A percentile compares a stretch with the other conserved stretches of the same genome.
phyloP scores from a whole-genome alignment of 2,113 vertebrate species.

The Microtus oregoni region DNA sequence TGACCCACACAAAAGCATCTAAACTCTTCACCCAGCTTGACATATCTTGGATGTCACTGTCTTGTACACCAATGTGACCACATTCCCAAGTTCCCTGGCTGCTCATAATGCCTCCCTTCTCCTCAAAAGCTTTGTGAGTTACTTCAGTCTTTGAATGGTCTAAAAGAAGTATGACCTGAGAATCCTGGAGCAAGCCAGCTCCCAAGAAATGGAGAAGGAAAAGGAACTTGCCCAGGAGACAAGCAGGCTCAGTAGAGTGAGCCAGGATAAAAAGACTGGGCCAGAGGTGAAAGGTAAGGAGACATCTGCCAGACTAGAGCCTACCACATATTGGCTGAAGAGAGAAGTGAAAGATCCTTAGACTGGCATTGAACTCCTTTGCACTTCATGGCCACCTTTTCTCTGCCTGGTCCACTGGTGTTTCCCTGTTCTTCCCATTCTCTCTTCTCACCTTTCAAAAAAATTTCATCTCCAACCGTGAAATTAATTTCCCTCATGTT shows the following conservation, averaged over 20 bases:
- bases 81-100: conserved; percentile 96
- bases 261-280: neutral
- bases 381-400: neutral
- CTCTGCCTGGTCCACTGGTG: neutral
- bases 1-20: conserved; percentile 95
- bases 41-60: conserved; percentile 95
- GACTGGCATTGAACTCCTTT: neutral
- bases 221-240: neutral
- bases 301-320: neutral
- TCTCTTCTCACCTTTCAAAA: conserved; percentile 62
- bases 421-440: conserved; percentile 40
- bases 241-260: neutral
- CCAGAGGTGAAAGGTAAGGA: neutral
- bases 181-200: conserved; percentile 93
- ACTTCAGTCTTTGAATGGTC: conserved; percentile 96
- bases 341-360: neutral
- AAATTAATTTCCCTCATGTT: conserved; percentile 66
- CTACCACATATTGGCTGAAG: neutral
- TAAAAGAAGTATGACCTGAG: conserved; percentile 98
- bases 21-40: conserved; percentile 98
- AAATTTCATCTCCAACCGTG: conserved; percentile 38
- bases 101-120: conserved; percentile 98
- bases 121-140: conserved; percentile 96
- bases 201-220: conserved; percentile 64
- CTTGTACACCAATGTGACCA: conserved; percentile 97